phyloP scores from a whole-genome alignment of 2,888 invertebrate genomes.

The Calameuta idolon region DNA sequence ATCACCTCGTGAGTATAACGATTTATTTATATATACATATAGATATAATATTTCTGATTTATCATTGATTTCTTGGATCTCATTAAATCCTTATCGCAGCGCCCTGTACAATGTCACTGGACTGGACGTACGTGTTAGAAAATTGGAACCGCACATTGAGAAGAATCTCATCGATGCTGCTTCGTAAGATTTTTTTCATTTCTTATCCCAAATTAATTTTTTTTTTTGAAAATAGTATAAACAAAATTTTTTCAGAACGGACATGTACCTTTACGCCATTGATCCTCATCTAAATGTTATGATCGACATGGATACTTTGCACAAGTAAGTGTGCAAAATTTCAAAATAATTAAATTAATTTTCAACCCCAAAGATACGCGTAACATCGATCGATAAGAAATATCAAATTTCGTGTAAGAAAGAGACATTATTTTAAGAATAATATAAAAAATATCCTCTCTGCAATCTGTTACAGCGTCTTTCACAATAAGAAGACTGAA shows the following conservation, averaged over 20 bases:
- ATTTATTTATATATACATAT: neutral
- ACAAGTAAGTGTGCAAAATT: constrained; percentile 72
- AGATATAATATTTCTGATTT: neutral
- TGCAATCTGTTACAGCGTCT: constrained; percentile 68
- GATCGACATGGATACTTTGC: constrained; percentile 82
- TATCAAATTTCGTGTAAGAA: neutral
- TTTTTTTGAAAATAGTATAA: constrained; percentile 7
- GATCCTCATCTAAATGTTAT: constrained; percentile 85
- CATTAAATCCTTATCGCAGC: constrained; percentile 58
- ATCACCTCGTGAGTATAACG: constrained; percentile 72
- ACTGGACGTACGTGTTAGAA: constrained; percentile 81
- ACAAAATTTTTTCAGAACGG: constrained; percentile 73
- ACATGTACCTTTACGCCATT: constrained; percentile 87
- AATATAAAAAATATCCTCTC: neutral
- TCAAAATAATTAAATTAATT: neutral
- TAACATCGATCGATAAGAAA: neutral
- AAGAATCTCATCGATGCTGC: constrained; percentile 74
- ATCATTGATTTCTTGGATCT: neutral
- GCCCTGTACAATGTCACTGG: constrained; percentile 81
- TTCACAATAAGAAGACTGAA: constrained; percentile 73
- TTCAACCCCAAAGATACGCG: neutral
- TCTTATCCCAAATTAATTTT: constrained; percentile 8
- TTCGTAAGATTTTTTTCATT: constrained; percentile 71
- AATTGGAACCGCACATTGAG: constrained; percentile 81
- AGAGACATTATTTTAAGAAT: neutral